Evolutionary conservation across 2,113 vertebrate species (phyloP).

Genomic region (Phalacrocorax pelagicus): DNA sequence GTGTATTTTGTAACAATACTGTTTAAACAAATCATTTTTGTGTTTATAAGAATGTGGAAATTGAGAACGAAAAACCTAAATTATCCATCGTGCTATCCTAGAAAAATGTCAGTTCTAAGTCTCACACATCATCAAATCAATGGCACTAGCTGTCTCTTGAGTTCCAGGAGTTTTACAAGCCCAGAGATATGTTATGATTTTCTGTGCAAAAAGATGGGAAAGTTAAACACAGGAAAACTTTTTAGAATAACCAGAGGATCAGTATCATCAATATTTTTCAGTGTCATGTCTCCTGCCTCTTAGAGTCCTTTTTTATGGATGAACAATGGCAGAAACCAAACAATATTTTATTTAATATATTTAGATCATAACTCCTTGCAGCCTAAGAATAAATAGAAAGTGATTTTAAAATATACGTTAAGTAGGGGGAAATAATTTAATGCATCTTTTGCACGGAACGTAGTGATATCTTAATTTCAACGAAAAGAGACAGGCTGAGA

Average conservation of each 20-base stretch:
- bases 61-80: slow-evolving; percentile 20
- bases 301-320: background rate
- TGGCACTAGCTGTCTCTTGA: background rate
- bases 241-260: background rate
- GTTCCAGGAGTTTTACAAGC: slow-evolving; percentile 51
- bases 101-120: slow-evolving; percentile 47
- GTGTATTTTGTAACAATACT: slow-evolving; percentile 16
- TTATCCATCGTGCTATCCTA: slow-evolving; percentile 27
- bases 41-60: slow-evolving; percentile 41
- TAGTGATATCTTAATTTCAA: background rate
- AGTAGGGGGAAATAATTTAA: background rate
- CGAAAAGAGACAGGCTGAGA: background rate
- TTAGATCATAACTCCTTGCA: background rate
- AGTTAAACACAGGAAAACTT: slow-evolving; percentile 39
- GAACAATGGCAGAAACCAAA: background rate
- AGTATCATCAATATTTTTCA: slow-evolving; percentile 16
- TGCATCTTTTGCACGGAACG: background rate
- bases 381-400: background rate
- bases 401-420: background rate
- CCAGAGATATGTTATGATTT: slow-evolving; percentile 31
- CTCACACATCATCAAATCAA: slow-evolving; percentile 58
- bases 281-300: background rate
- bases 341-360: background rate
- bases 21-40: slow-evolving; percentile 48
- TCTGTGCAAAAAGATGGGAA: slow-evolving; percentile 8